Conservation (phyloP, 2,113 vertebrate species). For the Neolamprologus fasciatus region DNA sequence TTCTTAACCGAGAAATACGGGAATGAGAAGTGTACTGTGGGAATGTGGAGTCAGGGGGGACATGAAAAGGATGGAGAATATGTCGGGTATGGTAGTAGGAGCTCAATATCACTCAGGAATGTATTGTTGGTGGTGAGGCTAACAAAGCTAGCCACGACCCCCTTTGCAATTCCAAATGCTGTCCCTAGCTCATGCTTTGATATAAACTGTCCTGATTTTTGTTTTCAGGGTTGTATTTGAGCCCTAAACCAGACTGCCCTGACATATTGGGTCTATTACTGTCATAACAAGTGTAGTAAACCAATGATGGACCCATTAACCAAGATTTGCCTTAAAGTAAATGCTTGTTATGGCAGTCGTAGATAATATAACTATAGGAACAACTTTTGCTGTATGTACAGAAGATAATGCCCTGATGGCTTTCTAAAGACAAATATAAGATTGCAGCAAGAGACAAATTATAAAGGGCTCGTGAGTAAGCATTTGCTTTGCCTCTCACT, state of each 20-base stretch:
- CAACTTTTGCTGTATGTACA: neutral
- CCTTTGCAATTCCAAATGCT: neutral
- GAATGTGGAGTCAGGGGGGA: neutral
- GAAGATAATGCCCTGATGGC: neutral
- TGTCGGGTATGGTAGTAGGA: neutral
- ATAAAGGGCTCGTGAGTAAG: neutral
- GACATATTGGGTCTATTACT: neutral
- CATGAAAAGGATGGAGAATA: neutral
- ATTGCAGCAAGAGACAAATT: neutral
- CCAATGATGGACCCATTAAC: neutral
- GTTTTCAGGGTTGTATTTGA: neutral
- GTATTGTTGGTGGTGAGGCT: constrained; percentile 5
- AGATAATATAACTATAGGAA: neutral
- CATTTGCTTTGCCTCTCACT: neutral
- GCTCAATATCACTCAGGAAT: constrained; percentile 46
- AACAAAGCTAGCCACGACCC: neutral
- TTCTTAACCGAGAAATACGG: constrained; percentile 3
- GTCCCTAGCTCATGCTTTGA: neutral
- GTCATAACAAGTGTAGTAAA: neutral
- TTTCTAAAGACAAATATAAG: neutral
- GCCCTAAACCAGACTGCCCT: neutral
- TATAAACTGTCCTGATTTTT: neutral
- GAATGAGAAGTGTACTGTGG: constrained; percentile 5
- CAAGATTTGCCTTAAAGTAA: neutral
- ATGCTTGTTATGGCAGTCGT: neutral